These are phyloP conservation scores for Drosophila ohnishii DNA, from an alignment of 1,140 invertebrate species.

Conservation along the genomic window DNA sequence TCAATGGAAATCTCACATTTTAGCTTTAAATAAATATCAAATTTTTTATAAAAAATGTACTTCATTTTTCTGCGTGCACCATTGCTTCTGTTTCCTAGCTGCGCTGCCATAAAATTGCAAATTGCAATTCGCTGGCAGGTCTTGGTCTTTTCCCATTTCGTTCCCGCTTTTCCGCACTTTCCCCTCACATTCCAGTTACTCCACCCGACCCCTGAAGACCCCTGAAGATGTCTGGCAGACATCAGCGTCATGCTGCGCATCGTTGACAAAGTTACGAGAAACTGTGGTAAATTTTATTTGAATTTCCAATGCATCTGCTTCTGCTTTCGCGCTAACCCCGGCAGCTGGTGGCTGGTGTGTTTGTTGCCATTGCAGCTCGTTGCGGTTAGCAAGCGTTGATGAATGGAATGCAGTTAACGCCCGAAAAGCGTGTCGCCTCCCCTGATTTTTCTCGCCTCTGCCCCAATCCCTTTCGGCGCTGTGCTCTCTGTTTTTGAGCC, in stretches of 20 bases:
- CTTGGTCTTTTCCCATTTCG: conserved; percentile 59
- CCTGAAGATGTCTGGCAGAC: conserved; percentile 40
- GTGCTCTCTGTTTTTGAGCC: conserved; percentile 17
- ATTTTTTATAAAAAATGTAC: background rate
- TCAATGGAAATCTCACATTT: too few species aligned
- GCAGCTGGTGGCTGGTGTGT: conserved; percentile 8
- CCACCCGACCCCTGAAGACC: background rate
- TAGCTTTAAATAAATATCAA: background rate
- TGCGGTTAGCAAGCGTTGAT: conserved; percentile 77
- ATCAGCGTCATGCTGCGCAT: conserved; percentile 72
- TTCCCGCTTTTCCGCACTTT: background rate
- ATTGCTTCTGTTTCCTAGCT: conserved; percentile 51
- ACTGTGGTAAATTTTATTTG: conserved; percentile 81
- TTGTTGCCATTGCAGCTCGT: conserved; percentile 44
- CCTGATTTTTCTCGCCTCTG: conserved; percentile 50
- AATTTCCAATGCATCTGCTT: conserved; percentile 74
- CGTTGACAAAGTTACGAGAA: conserved; percentile 79
- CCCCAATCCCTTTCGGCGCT: background rate
- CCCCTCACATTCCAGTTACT: background rate
- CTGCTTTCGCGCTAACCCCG: conserved; percentile 15
- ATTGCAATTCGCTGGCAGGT: conserved; percentile 77
- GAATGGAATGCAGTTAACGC: conserved; percentile 81
- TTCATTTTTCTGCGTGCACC: conserved; percentile 12
- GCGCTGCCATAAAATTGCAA: conserved; percentile 79
- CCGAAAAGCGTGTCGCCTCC: conserved; percentile 50